Conservation (phyloP, 2,888 invertebrate genomes). For the Andricus curvator region DNA sequence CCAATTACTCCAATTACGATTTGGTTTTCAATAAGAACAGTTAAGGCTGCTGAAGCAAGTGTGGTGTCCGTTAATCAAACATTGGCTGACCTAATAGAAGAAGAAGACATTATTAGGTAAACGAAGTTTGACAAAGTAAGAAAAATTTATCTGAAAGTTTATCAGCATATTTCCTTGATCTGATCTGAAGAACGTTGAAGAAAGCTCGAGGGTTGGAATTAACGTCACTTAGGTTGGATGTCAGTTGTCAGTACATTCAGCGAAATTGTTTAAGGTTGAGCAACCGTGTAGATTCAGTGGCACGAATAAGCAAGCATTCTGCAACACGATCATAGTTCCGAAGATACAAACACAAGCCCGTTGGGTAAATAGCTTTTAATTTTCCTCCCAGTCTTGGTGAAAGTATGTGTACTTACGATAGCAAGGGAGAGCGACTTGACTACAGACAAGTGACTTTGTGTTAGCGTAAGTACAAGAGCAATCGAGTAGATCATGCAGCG, state of each 20-base stretch:
- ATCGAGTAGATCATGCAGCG: constrained; percentile 43
- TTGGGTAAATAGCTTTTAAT: constrained; percentile 55
- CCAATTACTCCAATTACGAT: too few species aligned
- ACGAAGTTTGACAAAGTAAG: too few species aligned
- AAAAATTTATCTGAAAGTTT: background rate
- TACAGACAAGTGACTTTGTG: constrained; percentile 12
- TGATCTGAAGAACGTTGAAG: background rate
- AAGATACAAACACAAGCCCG: constrained; percentile 33
- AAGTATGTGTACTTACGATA: constrained; percentile 43
- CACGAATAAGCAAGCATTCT: constrained; percentile 25
- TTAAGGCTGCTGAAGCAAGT: too few species aligned
- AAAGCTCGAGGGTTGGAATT: background rate
- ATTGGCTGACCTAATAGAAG: too few species aligned
- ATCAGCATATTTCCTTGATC: background rate
- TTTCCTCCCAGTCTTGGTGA: constrained; percentile 51
- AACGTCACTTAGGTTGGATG: constrained; percentile 1
- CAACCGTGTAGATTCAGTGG: constrained; percentile 34
- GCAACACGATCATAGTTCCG: constrained; percentile 24
- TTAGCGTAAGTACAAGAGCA: constrained; percentile 37
- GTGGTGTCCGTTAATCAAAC: too few species aligned
- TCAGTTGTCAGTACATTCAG: constrained; percentile 18
- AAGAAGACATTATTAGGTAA: too few species aligned
- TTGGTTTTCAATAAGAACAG: too few species aligned
- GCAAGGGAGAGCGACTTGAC: constrained; percentile 36
- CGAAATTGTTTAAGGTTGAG: constrained; percentile 26